Conservation (phyloP, 2,113 vertebrate species). For the Mesitornis unicolor region DNA sequence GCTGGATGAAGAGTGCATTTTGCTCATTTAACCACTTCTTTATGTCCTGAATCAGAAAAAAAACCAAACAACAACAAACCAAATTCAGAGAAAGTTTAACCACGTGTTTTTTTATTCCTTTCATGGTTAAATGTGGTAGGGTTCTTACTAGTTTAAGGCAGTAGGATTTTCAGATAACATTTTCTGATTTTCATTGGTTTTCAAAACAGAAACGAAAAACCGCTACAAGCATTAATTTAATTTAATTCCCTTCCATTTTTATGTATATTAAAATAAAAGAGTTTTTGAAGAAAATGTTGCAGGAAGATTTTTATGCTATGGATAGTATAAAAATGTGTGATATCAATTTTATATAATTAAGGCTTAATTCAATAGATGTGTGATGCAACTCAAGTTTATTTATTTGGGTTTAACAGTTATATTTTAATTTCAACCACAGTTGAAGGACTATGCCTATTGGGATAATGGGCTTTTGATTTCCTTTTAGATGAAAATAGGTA, state of each 20-base stretch:
- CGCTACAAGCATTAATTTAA: neutral
- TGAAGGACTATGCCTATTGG: neutral
- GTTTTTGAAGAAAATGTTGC: neutral
- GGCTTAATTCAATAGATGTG: neutral
- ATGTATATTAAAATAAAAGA: neutral
- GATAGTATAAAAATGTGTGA: neutral
- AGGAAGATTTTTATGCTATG: neutral
- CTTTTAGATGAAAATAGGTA: neutral
- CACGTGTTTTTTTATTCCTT: neutral
- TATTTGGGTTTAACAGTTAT: neutral
- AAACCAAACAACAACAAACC: neutral
- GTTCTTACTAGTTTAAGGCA: neutral
- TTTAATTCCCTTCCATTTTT: neutral
- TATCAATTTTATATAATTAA: neutral
- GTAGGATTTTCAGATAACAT: neutral
- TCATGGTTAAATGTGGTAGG: neutral
- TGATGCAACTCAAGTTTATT: neutral
- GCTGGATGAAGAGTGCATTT: neutral
- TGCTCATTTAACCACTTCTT: neutral
- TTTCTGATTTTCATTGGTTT: neutral
- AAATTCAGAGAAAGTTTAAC: neutral
- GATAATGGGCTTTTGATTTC: neutral
- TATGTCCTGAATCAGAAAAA: neutral
- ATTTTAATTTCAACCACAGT: neutral
- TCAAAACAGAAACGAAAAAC: neutral